Evolutionary conservation across 1,140 invertebrate species (phyloP).

Genomic region (Cataglyphis hispanica): DNA sequence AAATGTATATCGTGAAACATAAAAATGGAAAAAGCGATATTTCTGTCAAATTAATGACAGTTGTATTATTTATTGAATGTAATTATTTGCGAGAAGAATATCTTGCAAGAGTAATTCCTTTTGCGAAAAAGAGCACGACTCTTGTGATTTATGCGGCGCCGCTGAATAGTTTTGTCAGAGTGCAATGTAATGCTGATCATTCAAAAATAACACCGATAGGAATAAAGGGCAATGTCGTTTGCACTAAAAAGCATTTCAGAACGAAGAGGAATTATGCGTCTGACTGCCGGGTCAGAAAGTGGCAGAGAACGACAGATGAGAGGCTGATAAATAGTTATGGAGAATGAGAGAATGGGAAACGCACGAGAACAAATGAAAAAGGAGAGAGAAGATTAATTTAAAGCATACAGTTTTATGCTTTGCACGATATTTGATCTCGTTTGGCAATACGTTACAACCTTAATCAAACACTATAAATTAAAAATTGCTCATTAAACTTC

Average conservation of each 20-base stretch:
- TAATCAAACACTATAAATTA: slow-evolving; percentile 20
- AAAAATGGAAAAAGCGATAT: neutral
- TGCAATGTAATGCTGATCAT: slow-evolving; percentile 69
- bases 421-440: slow-evolving; percentile 10
- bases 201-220: slow-evolving; percentile 62
- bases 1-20: neutral
- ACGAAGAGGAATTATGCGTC: slow-evolving; percentile 67
- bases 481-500: neutral
- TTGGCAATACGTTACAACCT: slow-evolving; percentile 1
- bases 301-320: slow-evolving; percentile 36
- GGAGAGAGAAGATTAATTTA: slow-evolving; percentile 21
- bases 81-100: slow-evolving; percentile 9
- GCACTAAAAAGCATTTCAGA: slow-evolving; percentile 67
- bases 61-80: neutral
- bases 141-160: slow-evolving; percentile 39
- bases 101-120: neutral
- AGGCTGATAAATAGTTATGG: slow-evolving; percentile 41
- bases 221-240: slow-evolving; percentile 21
- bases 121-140: neutral
- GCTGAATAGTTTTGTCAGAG: slow-evolving; percentile 36
- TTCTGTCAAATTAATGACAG: slow-evolving; percentile 14
- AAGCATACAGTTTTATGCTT: neutral
- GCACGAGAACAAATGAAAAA: neutral
- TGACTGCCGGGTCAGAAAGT: slow-evolving; percentile 34
- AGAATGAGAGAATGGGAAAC: slow-evolving; percentile 28